phyloP scores from a whole-genome alignment of 2,797 vertebrate species.

The Meda fulgida region DNA sequence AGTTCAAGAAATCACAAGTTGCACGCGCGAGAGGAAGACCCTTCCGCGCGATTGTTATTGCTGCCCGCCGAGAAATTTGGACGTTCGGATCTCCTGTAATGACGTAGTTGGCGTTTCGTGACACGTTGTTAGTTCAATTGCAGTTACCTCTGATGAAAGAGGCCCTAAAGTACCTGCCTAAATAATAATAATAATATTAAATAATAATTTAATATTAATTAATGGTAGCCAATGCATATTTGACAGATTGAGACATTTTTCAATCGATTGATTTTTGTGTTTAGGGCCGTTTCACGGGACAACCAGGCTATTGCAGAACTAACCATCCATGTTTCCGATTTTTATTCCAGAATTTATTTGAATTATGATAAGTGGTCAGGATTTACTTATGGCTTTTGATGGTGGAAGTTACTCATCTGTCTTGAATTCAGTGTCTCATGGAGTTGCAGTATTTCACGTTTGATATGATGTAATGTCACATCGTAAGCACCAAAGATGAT shows the following conservation, averaged over 20 bases:
- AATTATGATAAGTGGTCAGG: neutral
- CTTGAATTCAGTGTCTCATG: neutral
- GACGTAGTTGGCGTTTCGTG: conserved; percentile 51
- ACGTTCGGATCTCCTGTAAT: conserved; percentile 22
- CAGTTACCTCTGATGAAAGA: conserved; percentile 22
- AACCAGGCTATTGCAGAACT: neutral
- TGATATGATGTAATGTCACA: conserved; percentile 36
- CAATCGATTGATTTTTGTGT: neutral
- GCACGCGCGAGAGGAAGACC: conserved; percentile 63
- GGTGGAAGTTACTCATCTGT: neutral
- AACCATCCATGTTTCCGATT: neutral
- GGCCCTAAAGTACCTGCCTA: conserved; percentile 25
- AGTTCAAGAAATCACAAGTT: conserved; percentile 82
- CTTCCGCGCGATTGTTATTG: conserved; percentile 30
- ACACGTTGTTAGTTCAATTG: conserved; percentile 36
- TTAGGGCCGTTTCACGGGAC: neutral
- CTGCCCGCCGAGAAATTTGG: conserved; percentile 12
- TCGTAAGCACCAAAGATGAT: conserved; percentile 36
- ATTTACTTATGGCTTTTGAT: conserved; percentile 24
- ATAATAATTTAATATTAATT: conserved; percentile 3
- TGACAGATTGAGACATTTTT: conserved; percentile 26
- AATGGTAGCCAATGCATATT: neutral
- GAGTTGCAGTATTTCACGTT: conserved; percentile 12
- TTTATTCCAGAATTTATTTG: neutral
- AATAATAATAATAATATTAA: too few relatives aligned